phyloP scores from a whole-genome alignment of 1,140 invertebrate genomes.

The Euglossa dilemma region DNA sequence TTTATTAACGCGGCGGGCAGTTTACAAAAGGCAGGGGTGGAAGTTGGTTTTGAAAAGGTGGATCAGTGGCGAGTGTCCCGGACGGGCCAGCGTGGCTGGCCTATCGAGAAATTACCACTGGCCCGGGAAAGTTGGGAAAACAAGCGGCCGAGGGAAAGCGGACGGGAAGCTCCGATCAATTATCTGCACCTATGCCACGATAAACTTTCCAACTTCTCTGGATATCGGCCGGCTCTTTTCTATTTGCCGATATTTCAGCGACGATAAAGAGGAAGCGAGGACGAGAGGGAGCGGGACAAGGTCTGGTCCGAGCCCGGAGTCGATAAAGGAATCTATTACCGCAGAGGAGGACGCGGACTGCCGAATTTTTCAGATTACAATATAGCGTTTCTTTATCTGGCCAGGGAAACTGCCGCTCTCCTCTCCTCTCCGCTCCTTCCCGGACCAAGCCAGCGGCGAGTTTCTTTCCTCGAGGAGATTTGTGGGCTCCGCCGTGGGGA shows the following conservation, averaged over 20 bases:
- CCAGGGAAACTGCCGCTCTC: constrained; percentile 9
- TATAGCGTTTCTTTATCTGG: constrained; percentile 63
- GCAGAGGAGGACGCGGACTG: constrained; percentile 31
- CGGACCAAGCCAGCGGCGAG: not conserved
- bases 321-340: constrained; percentile 77
- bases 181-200: constrained; percentile 59
- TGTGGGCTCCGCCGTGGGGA: constrained; percentile 23
- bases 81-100: not conserved
- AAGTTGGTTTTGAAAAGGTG: not conserved
- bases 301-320: constrained; percentile 53
- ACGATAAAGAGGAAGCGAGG: constrained; percentile 62
- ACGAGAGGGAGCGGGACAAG: constrained; percentile 13
- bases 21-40: not conserved
- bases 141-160: constrained; percentile 8
- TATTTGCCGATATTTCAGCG: constrained; percentile 72
- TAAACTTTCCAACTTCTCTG: constrained; percentile 60
- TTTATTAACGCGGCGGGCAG: not conserved
- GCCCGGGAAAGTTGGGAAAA: constrained; percentile 32
- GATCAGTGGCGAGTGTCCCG: not conserved
- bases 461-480: constrained; percentile 37
- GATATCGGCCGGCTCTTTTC: constrained; percentile 60
- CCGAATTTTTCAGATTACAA: constrained; percentile 66
- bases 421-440: not conserved
- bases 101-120: constrained; percentile 16
- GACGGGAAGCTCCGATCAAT: constrained; percentile 49